phyloP scores from a whole-genome alignment of 2,888 invertebrate species.

The Mylabris sibirica region DNA sequence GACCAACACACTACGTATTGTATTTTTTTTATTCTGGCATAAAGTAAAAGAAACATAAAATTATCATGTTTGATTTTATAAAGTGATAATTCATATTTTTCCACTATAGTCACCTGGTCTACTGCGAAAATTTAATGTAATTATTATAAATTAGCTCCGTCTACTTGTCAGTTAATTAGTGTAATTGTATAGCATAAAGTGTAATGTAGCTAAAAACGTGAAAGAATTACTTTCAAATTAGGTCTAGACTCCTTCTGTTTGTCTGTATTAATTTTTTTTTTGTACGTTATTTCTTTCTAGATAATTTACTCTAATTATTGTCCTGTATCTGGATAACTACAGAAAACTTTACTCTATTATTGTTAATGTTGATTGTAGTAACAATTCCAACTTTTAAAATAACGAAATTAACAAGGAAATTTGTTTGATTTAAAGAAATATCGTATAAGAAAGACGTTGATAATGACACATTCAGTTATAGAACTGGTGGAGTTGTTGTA shows the following conservation, averaged over 20 bases:
- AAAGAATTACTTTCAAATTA: not conserved
- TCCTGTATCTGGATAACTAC: not conserved
- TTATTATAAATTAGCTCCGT: not conserved
- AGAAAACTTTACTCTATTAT: not conserved
- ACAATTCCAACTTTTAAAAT: not conserved
- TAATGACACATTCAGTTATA: not conserved
- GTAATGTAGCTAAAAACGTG: not conserved
- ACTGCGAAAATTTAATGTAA: not conserved
- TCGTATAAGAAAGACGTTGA: not conserved
- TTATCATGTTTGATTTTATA: not conserved
- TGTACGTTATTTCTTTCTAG: not conserved
- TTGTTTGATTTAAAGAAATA: not conserved
- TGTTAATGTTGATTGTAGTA: not conserved
- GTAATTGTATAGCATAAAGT: not conserved
- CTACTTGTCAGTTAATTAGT: not conserved
- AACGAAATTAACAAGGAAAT: not conserved
- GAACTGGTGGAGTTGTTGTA: not conserved
- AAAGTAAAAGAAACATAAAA: not conserved
- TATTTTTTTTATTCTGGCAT: constrained; percentile 18
- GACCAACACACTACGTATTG: constrained; percentile 17
- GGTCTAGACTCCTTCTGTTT: not conserved
- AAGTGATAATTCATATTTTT: not conserved
- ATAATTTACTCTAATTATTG: not conserved
- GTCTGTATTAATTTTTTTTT: not conserved
- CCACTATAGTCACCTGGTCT: not conserved